Evolutionary conservation across 2,113 vertebrate genomes (phyloP).

Genomic region (Vulpes lagopus): DNA sequence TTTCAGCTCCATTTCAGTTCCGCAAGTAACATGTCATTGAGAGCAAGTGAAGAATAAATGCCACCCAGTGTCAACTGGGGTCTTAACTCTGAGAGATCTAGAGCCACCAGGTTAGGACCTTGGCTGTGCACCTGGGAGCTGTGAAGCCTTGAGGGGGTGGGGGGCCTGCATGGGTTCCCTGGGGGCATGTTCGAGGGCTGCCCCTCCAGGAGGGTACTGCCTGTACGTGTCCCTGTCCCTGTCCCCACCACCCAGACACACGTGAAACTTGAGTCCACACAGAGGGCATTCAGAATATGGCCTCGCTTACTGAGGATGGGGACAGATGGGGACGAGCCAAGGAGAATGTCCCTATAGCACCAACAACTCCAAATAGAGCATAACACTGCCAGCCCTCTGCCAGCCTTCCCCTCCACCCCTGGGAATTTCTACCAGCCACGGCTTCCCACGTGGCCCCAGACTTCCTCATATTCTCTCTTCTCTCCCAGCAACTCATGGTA

Average conservation of each 20-base stretch:
- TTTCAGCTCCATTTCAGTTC: neutral
- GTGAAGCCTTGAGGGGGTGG: neutral
- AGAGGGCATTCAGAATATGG: neutral
- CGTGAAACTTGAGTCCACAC: rapidly evolving
- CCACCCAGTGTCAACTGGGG: neutral
- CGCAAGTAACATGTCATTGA: rapidly evolving
- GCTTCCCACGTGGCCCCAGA: neutral
- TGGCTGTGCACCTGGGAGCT: neutral
- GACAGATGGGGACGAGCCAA: rapidly evolving
- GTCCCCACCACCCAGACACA: neutral
- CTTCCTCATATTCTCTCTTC: neutral
- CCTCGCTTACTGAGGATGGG: neutral
- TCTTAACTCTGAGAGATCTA: rapidly evolving
- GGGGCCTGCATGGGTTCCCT: no score
- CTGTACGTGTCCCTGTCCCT: rapidly evolving
- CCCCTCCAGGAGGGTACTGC: neutral
- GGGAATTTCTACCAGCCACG: neutral
- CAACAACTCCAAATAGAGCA: neutral
- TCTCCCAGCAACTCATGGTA: neutral
- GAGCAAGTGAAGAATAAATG: neutral
- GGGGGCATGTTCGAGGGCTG: rapidly evolving
- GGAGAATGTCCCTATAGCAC: neutral
- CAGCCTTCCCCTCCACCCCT: neutral
- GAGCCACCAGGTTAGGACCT: neutral
- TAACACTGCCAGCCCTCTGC: rapidly evolving